Evolutionary conservation across 2,888 invertebrate genomes (phyloP).

Genomic region (Aphodius granarius): DNA sequence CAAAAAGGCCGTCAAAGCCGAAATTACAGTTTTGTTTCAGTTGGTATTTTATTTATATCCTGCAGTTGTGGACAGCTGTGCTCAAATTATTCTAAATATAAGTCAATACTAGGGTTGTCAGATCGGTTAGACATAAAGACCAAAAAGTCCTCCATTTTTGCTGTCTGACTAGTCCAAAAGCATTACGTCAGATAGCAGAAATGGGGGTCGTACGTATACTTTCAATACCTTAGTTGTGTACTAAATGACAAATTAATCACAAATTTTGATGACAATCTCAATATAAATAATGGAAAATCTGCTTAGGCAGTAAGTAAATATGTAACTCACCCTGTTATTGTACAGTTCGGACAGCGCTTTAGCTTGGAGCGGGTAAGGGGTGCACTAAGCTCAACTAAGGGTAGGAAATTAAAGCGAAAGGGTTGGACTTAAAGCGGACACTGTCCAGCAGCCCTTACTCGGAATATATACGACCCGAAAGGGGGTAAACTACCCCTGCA

Average conservation of each 20-base stretch:
- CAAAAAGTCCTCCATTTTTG: too few relatives aligned
- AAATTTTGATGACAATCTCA: too few relatives aligned
- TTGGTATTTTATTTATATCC: not conserved
- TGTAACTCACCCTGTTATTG: not conserved
- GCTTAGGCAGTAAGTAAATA: not conserved
- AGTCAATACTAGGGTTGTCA: too few relatives aligned
- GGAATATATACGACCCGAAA: conserved; percentile 43
- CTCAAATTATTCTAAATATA: not conserved
- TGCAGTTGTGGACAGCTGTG: not conserved
- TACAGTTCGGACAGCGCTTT: not conserved
- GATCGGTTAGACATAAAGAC: too few relatives aligned
- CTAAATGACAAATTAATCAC: too few relatives aligned
- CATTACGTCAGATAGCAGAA: too few relatives aligned
- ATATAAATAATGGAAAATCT: too few relatives aligned
- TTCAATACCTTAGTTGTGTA: too few relatives aligned
- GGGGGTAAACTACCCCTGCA: conserved; percentile 18
- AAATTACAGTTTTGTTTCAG: not conserved
- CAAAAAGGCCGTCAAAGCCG: not conserved
- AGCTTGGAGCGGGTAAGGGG: not conserved
- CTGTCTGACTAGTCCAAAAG: too few relatives aligned
- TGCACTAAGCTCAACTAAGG: conserved; percentile 3
- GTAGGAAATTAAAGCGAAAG: conserved; percentile 34
- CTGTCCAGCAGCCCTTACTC: conserved; percentile 44
- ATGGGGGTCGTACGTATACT: too few relatives aligned
- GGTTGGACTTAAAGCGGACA: conserved; percentile 44